A percentile compares a stretch with the other conserved stretches of the same genome.
Evolutionary conservation across 2,797 vertebrate genomes (phyloP).

Genomic region (Gambelia wislizenii): DNA sequence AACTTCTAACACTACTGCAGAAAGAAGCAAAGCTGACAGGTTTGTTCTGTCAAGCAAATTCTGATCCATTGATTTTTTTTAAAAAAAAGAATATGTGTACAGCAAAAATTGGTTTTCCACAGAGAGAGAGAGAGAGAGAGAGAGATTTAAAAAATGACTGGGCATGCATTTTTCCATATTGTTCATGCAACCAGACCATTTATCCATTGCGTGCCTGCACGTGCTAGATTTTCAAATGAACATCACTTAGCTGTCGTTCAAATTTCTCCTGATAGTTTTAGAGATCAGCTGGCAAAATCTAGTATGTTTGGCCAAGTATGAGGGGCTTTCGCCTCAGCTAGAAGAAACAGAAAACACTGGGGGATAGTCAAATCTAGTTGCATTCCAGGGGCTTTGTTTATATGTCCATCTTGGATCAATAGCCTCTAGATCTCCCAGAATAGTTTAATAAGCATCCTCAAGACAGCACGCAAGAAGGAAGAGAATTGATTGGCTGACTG

Average conservation of each 20-base stretch:
- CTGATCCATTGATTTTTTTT: slow-evolving; percentile 1
- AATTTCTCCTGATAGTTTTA: not conserved
- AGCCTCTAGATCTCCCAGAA: slow-evolving; percentile 52
- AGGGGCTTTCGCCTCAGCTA: not conserved
- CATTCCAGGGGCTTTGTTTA: slow-evolving; percentile 47
- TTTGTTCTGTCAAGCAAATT: slow-evolving; percentile 7
- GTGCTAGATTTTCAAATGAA: slow-evolving; percentile 11
- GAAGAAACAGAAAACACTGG: not conserved
- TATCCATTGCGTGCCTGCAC: not conserved
- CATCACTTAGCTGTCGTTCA: not conserved
- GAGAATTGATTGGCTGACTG: slow-evolving; percentile 46
- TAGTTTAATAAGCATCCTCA: slow-evolving; percentile 53
- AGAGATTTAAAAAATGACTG: not conserved
- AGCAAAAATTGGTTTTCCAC: slow-evolving; percentile 7
- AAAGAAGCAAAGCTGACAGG: not conserved
- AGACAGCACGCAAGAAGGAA: slow-evolving; percentile 45
- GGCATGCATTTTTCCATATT: not conserved
- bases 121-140: not conserved
- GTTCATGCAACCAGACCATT: not conserved
- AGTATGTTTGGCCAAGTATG: not conserved
- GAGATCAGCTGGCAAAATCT: not conserved
- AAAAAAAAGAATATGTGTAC: not conserved
- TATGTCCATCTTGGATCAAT: slow-evolving; percentile 50
- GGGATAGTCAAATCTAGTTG: slow-evolving; percentile 10
- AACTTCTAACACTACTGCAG: not conserved